Base-by-base conservation (phyloP, 2,888 invertebrate genomes). In the Lymantria monacha region DNA sequence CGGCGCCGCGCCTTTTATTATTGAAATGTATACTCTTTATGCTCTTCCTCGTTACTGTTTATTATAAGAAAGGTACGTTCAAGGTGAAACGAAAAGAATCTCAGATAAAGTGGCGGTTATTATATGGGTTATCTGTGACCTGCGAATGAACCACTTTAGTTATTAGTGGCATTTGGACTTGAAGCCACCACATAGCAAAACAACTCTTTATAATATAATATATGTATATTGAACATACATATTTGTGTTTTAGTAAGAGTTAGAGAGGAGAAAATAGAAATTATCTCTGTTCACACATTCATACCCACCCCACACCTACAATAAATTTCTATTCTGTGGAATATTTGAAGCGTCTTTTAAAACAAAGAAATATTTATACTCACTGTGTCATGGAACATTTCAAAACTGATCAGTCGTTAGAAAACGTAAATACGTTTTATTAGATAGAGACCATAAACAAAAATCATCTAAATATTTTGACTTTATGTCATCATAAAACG, bases 11-110 rank as follows among this genome's bases (percentile, higher is more conserved):
- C 59, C 65, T 62, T 69, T 70, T 74, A 53, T 65, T 61, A 53
- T 65, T 61, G 44, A 50, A 63, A 61, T 67, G 49, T 60, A 55
- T 55, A 61, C 60, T 57, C 45, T 41, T 61, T 51, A 41, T n/a
- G 54, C 52, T 59, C 62, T 72, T 70, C 59, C 66, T 67, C 62
- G 60, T 68, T 61, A 63, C 57, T 69, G 56, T 66, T 59, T 69
- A 49, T 55, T 63, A 58, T 53, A 36, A 30, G 38, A 47, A 50
- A 49, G 46, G 49, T 60, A 51, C 49, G 44, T 51, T 53, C 63
- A 60, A 63, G 55, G 60, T 55, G 31, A 51, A 36, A 9, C 40
- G 13, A 53, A 54, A 59, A 46, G 51, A 53, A 48, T 49, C 30
- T 8, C 8, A 41, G 15, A 61, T 51, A 48, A 53, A 52, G 38